Conservation (phyloP, 2,888 invertebrate species). For the Apamea sordens region DNA sequence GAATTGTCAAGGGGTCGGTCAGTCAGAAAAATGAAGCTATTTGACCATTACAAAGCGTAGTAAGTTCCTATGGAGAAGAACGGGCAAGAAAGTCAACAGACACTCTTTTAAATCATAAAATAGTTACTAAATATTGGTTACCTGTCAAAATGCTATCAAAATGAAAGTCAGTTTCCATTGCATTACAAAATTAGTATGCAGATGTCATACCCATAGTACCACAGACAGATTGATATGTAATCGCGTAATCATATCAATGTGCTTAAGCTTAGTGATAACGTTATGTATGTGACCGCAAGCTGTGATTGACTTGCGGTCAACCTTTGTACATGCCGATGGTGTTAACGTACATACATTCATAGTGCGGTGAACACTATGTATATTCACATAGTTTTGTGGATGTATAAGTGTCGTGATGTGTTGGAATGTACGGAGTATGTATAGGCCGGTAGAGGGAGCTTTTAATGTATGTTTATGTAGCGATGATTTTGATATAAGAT, state of each 20-base stretch:
- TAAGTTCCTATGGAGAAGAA: no score
- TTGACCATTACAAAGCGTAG: no score
- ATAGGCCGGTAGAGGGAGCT: conserved; percentile 1
- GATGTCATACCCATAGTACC: background rate
- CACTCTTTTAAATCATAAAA: no score
- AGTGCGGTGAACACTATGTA: conserved; percentile 32
- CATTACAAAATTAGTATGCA: conserved; percentile 21
- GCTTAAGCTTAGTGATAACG: conserved; percentile 49
- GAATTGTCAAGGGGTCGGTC: no score
- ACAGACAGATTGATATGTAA: conserved; percentile 44
- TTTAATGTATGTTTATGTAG: conserved; percentile 4
- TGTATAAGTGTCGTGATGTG: background rate
- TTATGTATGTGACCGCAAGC: conserved; percentile 63
- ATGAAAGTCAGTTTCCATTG: background rate
- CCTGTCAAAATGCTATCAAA: background rate
- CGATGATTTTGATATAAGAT: background rate
- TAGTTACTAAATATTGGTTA: no score
- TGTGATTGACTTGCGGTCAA: conserved; percentile 72
- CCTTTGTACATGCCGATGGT: conserved; percentile 55
- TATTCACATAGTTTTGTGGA: background rate
- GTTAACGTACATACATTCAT: conserved; percentile 13
- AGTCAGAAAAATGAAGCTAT: no score
- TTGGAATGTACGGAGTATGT: conserved; percentile 12
- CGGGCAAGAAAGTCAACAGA: no score
- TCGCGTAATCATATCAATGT: conserved; percentile 51